Evolutionary conservation across 2,888 invertebrate species (phyloP), one percentile per base, ranked within the genome.

Genomic region (Tillus elongatus): DNA sequence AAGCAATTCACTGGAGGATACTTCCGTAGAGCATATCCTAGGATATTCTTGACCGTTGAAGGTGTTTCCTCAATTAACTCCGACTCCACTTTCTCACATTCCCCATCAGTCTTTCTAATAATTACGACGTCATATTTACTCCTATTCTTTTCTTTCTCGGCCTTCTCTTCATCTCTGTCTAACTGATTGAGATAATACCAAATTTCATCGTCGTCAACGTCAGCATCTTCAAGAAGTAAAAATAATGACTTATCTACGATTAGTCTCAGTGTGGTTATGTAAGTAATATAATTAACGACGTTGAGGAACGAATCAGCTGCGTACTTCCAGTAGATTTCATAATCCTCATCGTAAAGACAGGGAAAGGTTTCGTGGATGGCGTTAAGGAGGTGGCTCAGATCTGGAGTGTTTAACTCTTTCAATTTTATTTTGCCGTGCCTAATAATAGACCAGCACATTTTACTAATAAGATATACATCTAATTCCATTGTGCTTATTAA

Each of bases 91-190:
- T 8, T n/a, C n/a, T 19, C 24, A 6, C n/a, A 6, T 8, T n/a
- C 24, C n/a, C 24, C n/a, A 6, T 19, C 24, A n/a, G 6, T 19
- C 6, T 8, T n/a, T 6, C 24, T n/a, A 19, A n/a, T 6, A 19
- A 19, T 19, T 19, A 8, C n/a, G 6, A 19, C 24, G 24, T 19
- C 24, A n/a, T 19, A 19, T 19, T 19, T 19, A 19, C 24, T 19
- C n/a, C n/a, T 19, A n/a, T 19, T 19, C n/a, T n/a, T 19, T n/a
- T 19, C 24, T n/a, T 19, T 19, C 24, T 19, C 24, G 6, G 6
- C 6, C 6, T 8, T 6, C n/a, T n/a, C 6, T n/a, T 19, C 24
- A 6, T 8, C 24, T n/a, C 6, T 6, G 24, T 19, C 24, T 19
- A 19, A n/a, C n/a, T 19, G 6, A 8, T n/a, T 6, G 24, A 19